A percentile compares a stretch with the other conserved stretches of the same genome.
Conservation (phyloP, 1,140 invertebrate genomes). For the Aphelinus atriplicis region DNA sequence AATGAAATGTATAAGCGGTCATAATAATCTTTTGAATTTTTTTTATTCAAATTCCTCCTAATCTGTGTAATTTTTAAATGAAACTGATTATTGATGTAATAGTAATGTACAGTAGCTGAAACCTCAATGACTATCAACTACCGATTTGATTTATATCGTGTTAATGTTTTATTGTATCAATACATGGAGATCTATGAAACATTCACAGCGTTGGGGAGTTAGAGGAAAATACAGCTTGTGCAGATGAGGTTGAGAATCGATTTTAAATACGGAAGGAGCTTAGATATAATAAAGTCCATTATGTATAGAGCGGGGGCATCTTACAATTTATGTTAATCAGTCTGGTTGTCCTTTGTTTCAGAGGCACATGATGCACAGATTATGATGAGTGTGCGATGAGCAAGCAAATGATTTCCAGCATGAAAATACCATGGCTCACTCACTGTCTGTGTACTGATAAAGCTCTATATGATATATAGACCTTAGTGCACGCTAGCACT, state of each 20-base stretch:
- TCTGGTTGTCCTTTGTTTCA: slow-evolving; percentile 77
- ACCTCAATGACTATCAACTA: too few species aligned
- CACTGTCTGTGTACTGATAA: slow-evolving; percentile 61
- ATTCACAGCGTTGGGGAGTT: too few species aligned
- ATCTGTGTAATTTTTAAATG: too few species aligned
- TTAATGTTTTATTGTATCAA: too few species aligned
- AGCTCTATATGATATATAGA: slow-evolving; percentile 56
- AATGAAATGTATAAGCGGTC: neutral
- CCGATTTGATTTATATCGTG: too few species aligned
- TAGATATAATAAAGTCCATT: neutral
- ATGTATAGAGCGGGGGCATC: slow-evolving; percentile 57
- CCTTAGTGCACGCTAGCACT: slow-evolving; percentile 45
- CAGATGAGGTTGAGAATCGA: slow-evolving; percentile 51
- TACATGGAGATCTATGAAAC: too few species aligned
- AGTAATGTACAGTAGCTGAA: too few species aligned
- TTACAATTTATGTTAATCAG: slow-evolving; percentile 69
- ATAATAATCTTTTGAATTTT: too few species aligned
- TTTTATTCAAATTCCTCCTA: too few species aligned
- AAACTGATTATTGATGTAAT: too few species aligned
- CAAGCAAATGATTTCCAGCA: slow-evolving; percentile 48
- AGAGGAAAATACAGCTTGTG: slow-evolving; percentile 42
- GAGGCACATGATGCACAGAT: slow-evolving; percentile 76
- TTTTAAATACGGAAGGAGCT: slow-evolving; percentile 38
- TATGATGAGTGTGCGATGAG: slow-evolving; percentile 65
- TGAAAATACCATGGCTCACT: slow-evolving; percentile 61